These are phyloP conservation scores for Marmota monax DNA, from an alignment of 2,113 vertebrate genomes.

Conservation along the genomic window DNA sequence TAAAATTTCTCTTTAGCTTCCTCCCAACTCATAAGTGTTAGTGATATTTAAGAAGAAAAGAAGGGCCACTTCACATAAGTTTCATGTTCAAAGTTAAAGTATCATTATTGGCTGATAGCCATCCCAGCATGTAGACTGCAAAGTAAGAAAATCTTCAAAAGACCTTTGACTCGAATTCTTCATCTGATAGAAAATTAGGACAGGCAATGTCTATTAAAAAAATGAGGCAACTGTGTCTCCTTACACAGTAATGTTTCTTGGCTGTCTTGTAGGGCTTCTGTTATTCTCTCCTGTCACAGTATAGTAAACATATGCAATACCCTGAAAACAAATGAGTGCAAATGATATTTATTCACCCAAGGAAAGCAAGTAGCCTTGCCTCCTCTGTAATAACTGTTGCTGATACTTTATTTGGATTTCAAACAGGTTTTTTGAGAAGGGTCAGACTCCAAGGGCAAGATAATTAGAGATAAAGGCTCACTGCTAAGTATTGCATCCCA, in stretches of 20 bases:
- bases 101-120: slow-evolving; percentile 79
- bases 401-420: slow-evolving; percentile 84
- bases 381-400: slow-evolving; percentile 81
- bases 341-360: slow-evolving; percentile 80
- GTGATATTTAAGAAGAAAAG: slow-evolving; percentile 58
- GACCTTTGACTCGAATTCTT: slow-evolving; percentile 80
- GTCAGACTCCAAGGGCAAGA: slow-evolving; percentile 76
- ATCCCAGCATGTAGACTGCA: slow-evolving; percentile 74
- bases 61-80: slow-evolving; percentile 72
- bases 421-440: slow-evolving; percentile 82
- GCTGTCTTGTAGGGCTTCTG: slow-evolving; percentile 82
- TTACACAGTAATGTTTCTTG: slow-evolving; percentile 81
- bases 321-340: slow-evolving; percentile 82
- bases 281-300: slow-evolving; percentile 81
- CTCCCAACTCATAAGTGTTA: slow-evolving; percentile 58
- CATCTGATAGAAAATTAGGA: slow-evolving; percentile 79
- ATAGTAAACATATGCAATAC: slow-evolving; percentile 82
- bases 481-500: slow-evolving; percentile 75
- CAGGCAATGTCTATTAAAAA: slow-evolving; percentile 83
- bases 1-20: slow-evolving; percentile 43
- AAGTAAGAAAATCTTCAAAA: slow-evolving; percentile 84
- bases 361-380: slow-evolving; percentile 83
- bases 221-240: slow-evolving; percentile 80
- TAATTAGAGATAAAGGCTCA: slow-evolving; percentile 82
- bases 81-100: slow-evolving; percentile 78